These are phyloP conservation scores for Callipepla squamata DNA, from an alignment of 2,113 vertebrate genomes.

Conservation along the genomic window DNA sequence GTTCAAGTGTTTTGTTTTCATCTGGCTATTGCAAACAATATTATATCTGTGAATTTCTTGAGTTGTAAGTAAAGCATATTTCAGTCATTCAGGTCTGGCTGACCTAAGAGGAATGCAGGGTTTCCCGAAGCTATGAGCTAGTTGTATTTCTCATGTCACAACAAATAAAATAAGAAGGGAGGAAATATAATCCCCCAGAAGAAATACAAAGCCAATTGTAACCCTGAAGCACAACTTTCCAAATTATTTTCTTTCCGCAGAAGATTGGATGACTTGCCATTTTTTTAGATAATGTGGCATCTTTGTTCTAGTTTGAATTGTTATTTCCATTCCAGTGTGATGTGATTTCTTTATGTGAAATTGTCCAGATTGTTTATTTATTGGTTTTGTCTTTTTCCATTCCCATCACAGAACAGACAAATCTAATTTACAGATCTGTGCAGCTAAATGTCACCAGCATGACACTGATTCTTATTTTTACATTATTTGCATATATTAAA, in stretches of 20 bases:
- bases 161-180: background rate
- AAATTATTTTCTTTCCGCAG: background rate
- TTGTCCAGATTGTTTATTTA: background rate
- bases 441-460: background rate
- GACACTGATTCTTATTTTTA: background rate
- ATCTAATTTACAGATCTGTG: background rate
- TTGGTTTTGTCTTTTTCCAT: background rate
- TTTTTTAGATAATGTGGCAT: background rate
- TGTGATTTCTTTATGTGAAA: background rate
- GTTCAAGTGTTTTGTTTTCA: background rate
- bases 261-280: background rate
- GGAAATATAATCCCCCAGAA: background rate
- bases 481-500: background rate
- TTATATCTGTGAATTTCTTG: background rate
- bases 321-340: background rate
- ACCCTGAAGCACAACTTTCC: background rate
- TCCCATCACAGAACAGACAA: background rate
- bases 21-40: background rate
- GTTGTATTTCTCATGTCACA: background rate
- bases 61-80: background rate
- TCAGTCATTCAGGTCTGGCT: background rate
- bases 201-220: background rate
- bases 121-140: background rate
- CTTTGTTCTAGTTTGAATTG: background rate
- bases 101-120: background rate